These are phyloP conservation scores for Caenorhabditis angaria DNA, from an alignment of 2,888 invertebrate genomes.

Conservation along the genomic window DNA sequence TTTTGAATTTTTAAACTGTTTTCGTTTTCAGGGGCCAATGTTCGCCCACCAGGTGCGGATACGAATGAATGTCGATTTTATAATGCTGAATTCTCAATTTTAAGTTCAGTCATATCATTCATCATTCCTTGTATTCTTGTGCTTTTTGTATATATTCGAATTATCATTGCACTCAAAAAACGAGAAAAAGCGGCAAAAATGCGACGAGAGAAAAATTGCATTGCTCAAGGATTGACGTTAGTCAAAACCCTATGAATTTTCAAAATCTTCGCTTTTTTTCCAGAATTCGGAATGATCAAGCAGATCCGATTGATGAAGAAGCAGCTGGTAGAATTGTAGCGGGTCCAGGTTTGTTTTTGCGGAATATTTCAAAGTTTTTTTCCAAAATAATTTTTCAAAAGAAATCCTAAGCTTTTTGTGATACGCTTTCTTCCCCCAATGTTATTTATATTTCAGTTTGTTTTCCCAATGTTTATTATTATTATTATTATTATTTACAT, in stretches of 20 bases:
- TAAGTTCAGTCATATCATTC: constrained; percentile 73
- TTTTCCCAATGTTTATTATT: constrained; percentile 9
- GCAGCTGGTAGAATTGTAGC: constrained; percentile 70
- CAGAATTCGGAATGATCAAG: constrained; percentile 25
- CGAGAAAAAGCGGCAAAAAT: constrained; percentile 69
- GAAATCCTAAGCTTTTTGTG: neutral
- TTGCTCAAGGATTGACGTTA: constrained; percentile 33
- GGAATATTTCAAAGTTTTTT: neutral
- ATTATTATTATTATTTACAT: constrained; percentile 8
- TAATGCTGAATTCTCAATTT: constrained; percentile 75
- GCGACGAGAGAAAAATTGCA: constrained; percentile 41
- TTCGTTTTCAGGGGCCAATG: constrained; percentile 61
- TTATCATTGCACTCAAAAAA: constrained; percentile 69
- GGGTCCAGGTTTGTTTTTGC: constrained; percentile 62
- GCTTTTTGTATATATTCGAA: constrained; percentile 75
- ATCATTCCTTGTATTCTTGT: constrained; percentile 75
- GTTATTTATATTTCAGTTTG: constrained; percentile 8
- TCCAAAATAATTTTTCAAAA: neutral
- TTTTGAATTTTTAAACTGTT: no score
- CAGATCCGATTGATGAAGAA: constrained; percentile 60
- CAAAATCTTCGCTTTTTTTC: neutral
- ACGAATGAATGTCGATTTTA: constrained; percentile 74
- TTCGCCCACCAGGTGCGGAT: constrained; percentile 62
- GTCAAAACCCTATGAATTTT: constrained; percentile 4
- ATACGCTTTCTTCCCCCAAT: neutral